Evolutionary conservation across 1,140 invertebrate species (phyloP).

Genomic region (honey bee (Apis mellifera)): DNA sequence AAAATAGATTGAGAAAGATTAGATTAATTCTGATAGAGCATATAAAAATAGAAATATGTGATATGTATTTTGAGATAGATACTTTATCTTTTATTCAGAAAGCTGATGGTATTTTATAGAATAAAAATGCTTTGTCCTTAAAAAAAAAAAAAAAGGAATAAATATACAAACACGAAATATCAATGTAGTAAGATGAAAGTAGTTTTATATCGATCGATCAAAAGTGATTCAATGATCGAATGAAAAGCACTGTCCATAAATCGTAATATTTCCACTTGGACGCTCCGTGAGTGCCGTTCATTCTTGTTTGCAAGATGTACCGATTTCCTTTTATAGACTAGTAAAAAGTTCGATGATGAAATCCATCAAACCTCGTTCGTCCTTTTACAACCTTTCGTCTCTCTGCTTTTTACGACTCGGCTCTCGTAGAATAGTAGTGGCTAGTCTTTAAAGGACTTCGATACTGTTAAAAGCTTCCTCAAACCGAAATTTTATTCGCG

Average conservation of each 20-base stretch:
- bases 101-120: too few relatives aligned
- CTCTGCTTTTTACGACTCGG: constrained; percentile 54
- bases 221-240: not conserved
- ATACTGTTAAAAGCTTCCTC: constrained; percentile 20
- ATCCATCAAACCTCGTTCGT: constrained; percentile 36
- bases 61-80: too few relatives aligned
- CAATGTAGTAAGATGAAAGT: not conserved
- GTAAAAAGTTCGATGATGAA: constrained; percentile 50
- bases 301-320: constrained; percentile 48
- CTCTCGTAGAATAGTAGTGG: constrained; percentile 23
- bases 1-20: too few relatives aligned
- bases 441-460: constrained; percentile 35
- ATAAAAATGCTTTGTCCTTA: too few relatives aligned
- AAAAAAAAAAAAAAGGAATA: not conserved
- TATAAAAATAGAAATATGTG: too few relatives aligned
- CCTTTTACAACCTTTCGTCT: constrained; percentile 27
- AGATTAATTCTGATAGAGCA: too few relatives aligned
- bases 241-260: constrained; percentile 6
- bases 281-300: constrained; percentile 7
- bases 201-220: not conserved
- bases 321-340: constrained; percentile 39
- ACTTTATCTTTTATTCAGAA: too few relatives aligned
- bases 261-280: constrained; percentile 39
- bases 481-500: too few relatives aligned
- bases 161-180: not conserved